Base-by-base conservation (phyloP, 2,113 vertebrate genomes). In the Melanerpes formicivorus region DNA sequence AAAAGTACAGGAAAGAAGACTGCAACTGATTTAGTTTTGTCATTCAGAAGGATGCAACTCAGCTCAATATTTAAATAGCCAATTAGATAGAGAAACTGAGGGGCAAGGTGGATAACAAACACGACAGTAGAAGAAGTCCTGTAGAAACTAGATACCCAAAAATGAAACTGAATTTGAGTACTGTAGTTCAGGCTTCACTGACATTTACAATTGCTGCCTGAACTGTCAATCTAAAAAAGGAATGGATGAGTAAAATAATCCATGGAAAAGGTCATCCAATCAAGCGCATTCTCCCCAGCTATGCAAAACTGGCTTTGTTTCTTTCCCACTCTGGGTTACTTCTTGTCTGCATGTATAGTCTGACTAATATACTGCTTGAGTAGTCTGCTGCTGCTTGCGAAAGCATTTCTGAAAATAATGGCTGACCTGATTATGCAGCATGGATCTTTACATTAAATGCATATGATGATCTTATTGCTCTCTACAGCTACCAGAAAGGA, bases 341-440 rank as follows among this genome's bases (percentile, higher is more conserved):
- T 34, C 27, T 32, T 84, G 63, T 75, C 74, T 84, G 76, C 82
- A 84, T 0, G 3, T 40, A 64, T 29, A 52, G 58, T 15, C 73
- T 88, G 67, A 91, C 52, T 88, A 63, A 87, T 46, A 58, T 34
- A 40, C 56, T 8, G 54, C 62, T 63, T 42, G 50, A 90, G 59
- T 12, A 3, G 72, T 46, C 72, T 79, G 55, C 67, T 92, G 63
- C 58, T 93, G 63, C 71, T 75, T 42, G 54, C 65, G 75, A 81
- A 93, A 34, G 32, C 34, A 16, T 82, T 79, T 76, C 84, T 74
- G 78, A 74, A 90, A 83, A 94, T 90, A 88, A 63, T 58, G 58
- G 17, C 44, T 88, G 62, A 79, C 62, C 62, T 96, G 93, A 88
- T 72, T 78, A 71, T 8, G 34, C 10, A 69, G 32, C 42, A 58